Conservation (phyloP, 1,140 invertebrate species). For the Danaus melanippus region DNA sequence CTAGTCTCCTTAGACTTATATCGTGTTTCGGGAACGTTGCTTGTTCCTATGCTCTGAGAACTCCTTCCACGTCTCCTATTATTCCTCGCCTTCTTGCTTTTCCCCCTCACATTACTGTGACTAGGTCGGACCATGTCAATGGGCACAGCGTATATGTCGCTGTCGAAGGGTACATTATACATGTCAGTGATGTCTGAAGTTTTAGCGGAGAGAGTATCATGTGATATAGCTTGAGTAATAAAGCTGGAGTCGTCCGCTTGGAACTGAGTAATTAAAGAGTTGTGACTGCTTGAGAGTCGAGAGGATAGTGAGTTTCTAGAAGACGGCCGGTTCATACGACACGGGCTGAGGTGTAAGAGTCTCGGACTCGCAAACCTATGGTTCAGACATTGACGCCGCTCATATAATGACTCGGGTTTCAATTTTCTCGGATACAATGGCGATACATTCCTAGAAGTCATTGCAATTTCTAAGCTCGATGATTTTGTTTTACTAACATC, state of each 20-base stretch:
- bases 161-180: constrained; percentile 89
- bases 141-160: constrained; percentile 88
- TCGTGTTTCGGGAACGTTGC: constrained; percentile 56
- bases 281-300: constrained; percentile 84
- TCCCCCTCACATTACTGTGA: constrained; percentile 66
- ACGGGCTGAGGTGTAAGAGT: constrained; percentile 75
- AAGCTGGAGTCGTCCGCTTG: constrained; percentile 87
- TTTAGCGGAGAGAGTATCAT: constrained; percentile 79
- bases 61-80: constrained; percentile 76
- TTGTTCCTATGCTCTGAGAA: constrained; percentile 42
- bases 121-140: constrained; percentile 81
- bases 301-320: constrained; percentile 82
- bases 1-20: constrained; percentile 62
- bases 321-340: constrained; percentile 75
- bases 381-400: constrained; percentile 52
- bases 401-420: constrained; percentile 52
- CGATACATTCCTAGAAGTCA: constrained; percentile 41
- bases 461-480: constrained; percentile 37
- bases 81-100: constrained; percentile 68
- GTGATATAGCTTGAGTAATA: constrained; percentile 88
- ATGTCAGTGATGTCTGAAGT: constrained; percentile 84
- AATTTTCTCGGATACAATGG: constrained; percentile 55
- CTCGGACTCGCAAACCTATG: constrained; percentile 76
- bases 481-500: constrained; percentile 36
- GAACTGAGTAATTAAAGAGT: constrained; percentile 82